Evolutionary conservation across 2,797 vertebrate genomes (phyloP).

Genomic region (Moxostoma hubbsi): DNA sequence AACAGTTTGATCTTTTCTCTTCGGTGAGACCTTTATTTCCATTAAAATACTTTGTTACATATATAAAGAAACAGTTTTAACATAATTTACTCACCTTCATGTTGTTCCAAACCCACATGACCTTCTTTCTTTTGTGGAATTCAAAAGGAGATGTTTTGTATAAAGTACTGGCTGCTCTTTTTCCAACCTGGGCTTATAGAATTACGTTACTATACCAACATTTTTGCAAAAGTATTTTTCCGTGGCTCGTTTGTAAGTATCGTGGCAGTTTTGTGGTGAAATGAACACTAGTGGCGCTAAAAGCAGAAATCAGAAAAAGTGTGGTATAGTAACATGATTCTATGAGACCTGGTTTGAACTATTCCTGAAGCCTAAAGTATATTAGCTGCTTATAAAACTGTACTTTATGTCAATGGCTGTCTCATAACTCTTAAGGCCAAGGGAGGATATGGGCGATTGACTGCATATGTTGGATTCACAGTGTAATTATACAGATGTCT

Average conservation of each 20-base stretch:
- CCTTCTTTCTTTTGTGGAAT: not conserved
- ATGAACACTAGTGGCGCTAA: too few species aligned
- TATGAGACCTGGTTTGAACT: too few species aligned
- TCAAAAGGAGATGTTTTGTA: not conserved
- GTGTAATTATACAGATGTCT: not conserved
- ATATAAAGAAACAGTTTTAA: slow-evolving; percentile 27
- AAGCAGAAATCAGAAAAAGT: too few species aligned
- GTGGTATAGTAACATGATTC: too few species aligned
- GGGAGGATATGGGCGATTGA: not conserved
- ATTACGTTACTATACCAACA: too few species aligned
- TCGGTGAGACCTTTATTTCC: slow-evolving; percentile 78
- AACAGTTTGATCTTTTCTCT: slow-evolving; percentile 88
- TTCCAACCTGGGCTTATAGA: too few species aligned
- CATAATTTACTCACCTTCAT: too few species aligned
- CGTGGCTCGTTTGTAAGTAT: too few species aligned
- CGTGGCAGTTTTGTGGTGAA: too few species aligned
- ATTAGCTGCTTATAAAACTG: not conserved
- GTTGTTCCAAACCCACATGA: too few species aligned
- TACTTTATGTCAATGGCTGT: not conserved
- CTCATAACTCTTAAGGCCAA: not conserved
- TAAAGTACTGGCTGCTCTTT: not conserved
- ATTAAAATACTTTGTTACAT: not conserved
- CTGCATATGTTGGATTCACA: not conserved
- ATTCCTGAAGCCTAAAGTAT: too few species aligned
- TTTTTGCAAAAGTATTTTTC: too few species aligned